A percentile compares a stretch with the other conserved stretches of the same genome.
Conservation (phyloP, 1,140 invertebrate genomes). For the Lepidurus arcticus region DNA sequence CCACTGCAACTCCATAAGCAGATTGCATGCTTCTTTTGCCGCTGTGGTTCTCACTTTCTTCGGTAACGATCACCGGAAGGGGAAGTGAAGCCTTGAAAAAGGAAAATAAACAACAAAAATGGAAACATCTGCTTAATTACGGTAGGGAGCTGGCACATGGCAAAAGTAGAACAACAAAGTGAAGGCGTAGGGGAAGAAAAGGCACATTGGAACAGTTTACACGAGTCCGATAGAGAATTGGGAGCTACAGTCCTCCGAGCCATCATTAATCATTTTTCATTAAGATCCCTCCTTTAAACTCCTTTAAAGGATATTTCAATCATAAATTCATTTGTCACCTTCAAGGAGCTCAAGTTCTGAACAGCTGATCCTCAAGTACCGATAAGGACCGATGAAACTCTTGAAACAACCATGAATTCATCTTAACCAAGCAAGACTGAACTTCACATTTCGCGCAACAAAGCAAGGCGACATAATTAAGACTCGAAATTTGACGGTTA, state of each 20-base stretch:
- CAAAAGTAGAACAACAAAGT: not conserved
- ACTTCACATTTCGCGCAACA: no score
- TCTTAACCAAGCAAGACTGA: no score
- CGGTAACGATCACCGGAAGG: conserved; percentile 47
- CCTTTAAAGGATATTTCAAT: no score
- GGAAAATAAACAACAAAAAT: conserved; percentile 30
- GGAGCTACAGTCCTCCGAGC: not conserved
- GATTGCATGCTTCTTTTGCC: not conserved
- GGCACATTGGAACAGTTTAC: not conserved
- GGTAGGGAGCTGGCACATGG: not conserved
- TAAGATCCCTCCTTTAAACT: not conserved
- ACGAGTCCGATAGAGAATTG: not conserved
- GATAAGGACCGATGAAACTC: no score
- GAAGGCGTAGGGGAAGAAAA: not conserved
- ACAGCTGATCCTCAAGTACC: no score
- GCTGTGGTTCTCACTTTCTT: conserved; percentile 40
- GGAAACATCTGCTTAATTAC: conserved; percentile 10
- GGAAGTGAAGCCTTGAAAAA: conserved; percentile 49
- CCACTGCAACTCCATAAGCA: not conserved
- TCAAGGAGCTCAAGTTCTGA: no score
- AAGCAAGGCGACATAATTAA: no score
- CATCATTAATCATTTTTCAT: not conserved
- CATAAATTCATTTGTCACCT: no score
- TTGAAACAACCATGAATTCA: no score
- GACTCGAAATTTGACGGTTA: no score